These are phyloP conservation scores for Channa striata DNA, from an alignment of 2,797 vertebrate species.

Conservation along the genomic window DNA sequence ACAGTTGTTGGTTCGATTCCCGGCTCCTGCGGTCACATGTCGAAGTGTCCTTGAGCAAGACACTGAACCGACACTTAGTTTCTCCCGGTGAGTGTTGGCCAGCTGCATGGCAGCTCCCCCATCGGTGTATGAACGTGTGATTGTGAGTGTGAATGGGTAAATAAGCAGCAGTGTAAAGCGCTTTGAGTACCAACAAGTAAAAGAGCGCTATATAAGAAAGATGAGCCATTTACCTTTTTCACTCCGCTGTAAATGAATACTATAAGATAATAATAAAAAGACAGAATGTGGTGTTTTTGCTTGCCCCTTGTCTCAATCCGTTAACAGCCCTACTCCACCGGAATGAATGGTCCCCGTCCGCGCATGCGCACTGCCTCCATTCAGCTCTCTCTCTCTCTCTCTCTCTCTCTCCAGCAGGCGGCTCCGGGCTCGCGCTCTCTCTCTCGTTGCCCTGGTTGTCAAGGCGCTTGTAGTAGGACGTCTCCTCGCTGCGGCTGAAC, in stretches of 20 bases:
- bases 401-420: constrained; percentile 65
- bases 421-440: constrained; percentile 59
- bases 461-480: constrained; percentile 41
- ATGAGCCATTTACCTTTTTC: too few relatives aligned
- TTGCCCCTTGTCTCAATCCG: constrained; percentile 4
- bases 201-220: too few relatives aligned
- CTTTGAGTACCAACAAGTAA: too few relatives aligned
- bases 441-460: constrained; percentile 54
- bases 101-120: too few relatives aligned
- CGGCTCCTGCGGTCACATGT: too few relatives aligned
- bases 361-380: constrained; percentile 75
- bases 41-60: too few relatives aligned
- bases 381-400: constrained; percentile 47
- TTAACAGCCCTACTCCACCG: constrained; percentile 46
- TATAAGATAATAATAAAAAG: background rate
- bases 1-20: too few relatives aligned
- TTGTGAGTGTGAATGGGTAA: too few relatives aligned
- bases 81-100: too few relatives aligned
- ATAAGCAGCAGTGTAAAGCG: too few relatives aligned
- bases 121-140: too few relatives aligned
- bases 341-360: constrained; percentile 61
- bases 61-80: too few relatives aligned
- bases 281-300: constrained; percentile 13
- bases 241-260: background rate
- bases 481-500: constrained; percentile 45